Evolutionary conservation across 2,888 invertebrate genomes (phyloP).

Genomic region (Xylota sylvarum): DNA sequence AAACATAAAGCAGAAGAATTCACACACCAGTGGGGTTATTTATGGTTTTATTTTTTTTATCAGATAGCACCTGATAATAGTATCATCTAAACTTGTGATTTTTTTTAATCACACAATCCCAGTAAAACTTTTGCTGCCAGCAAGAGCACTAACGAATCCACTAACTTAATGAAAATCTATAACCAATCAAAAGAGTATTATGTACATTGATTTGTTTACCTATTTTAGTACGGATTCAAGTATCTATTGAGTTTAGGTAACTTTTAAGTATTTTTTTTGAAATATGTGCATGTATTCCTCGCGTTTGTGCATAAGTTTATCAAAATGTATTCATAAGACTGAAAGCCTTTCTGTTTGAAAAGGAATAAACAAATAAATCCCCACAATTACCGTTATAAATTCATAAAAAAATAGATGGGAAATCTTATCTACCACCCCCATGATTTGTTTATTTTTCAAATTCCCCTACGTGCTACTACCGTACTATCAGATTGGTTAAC

Average conservation of each 20-base stretch:
- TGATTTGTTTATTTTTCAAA: constrained; percentile 7
- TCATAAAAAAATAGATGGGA: background rate
- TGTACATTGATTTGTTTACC: no score
- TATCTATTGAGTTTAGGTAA: no score
- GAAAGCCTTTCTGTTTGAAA: no score
- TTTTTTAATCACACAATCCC: background rate
- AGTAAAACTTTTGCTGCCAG: background rate
- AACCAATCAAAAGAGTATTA: no score
- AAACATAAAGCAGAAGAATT: background rate
- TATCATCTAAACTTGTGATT: background rate
- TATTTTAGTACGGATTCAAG: no score
- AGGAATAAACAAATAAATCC: background rate
- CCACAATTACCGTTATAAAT: background rate
- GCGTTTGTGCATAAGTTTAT: no score
- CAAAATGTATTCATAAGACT: no score
- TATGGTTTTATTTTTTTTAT: background rate
- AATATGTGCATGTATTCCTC: no score
- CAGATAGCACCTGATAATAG: background rate
- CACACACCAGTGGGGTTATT: background rate
- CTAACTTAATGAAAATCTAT: no score
- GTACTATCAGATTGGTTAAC: background rate
- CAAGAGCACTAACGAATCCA: no score
- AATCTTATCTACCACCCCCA: constrained; percentile 20
- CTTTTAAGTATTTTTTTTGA: no score
- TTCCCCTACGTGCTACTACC: background rate